phyloP scores from a whole-genome alignment of 2,797 vertebrate species.

The Arrhamphus sclerolepis region DNA sequence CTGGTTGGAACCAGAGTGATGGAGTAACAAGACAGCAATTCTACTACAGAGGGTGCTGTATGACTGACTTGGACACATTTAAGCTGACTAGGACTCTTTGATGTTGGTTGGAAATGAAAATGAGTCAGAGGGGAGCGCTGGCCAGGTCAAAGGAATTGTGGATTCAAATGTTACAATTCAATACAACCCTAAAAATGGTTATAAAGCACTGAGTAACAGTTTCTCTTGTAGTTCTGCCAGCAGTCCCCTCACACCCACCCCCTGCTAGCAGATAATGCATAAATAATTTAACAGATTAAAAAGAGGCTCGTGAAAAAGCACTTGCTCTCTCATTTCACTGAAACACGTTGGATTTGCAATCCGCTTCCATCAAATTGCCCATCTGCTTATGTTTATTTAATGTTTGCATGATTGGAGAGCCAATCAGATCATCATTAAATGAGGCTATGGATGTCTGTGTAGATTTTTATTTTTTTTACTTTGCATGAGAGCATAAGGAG shows the following conservation, averaged over 20 bases:
- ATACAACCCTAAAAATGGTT: slow-evolving; percentile 10
- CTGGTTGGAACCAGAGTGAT: slow-evolving; percentile 13
- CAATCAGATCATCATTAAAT: slow-evolving; percentile 37
- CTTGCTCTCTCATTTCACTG: slow-evolving; percentile 16
- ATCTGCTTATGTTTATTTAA: slow-evolving; percentile 22
- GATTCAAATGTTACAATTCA: slow-evolving; percentile 4
- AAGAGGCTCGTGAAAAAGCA: slow-evolving; percentile 32
- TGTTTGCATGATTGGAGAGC: slow-evolving; percentile 25
- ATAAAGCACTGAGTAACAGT: slow-evolving; percentile 12
- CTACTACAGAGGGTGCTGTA: slow-evolving; percentile 33
- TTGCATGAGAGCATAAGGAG: no score
- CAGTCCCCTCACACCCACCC: slow-evolving; percentile 23
- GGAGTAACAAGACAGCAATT: slow-evolving; percentile 31
- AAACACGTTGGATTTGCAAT: slow-evolving; percentile 23
- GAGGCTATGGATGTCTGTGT: slow-evolving; percentile 7
- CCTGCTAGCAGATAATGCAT: slow-evolving; percentile 47
- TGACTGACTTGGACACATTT: slow-evolving; percentile 67
- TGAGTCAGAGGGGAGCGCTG: neutral
- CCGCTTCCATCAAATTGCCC: slow-evolving; percentile 17
- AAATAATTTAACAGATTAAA: slow-evolving; percentile 66
- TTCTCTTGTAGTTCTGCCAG: slow-evolving; percentile 34
- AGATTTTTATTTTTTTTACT: neutral
- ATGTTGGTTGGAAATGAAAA: slow-evolving; percentile 40
- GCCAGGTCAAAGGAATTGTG: slow-evolving; percentile 1
- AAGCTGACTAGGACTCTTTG: slow-evolving; percentile 61